Percentiles rank a stretch among this genome's conserved stretches.
Evolutionary conservation across 2,888 invertebrate species (phyloP).

Genomic region (Drosophila siamana): DNA sequence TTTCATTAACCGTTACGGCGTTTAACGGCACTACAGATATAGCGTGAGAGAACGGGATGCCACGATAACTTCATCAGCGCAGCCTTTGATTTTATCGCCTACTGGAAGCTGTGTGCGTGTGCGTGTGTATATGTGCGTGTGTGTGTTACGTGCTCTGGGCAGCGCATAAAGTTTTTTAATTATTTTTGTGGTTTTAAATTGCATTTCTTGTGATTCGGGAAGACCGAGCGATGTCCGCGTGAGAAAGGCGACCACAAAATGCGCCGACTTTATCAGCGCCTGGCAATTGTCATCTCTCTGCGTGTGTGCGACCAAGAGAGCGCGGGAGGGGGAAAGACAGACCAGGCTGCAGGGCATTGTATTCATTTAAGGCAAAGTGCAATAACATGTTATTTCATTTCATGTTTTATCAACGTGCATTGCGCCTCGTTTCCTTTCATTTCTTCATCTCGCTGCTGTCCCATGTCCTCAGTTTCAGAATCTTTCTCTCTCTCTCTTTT

Average conservation of each 20-base stretch:
- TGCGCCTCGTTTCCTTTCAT: slow-evolving; percentile 15
- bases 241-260: slow-evolving; percentile 58
- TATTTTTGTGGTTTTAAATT: slow-evolving; percentile 77
- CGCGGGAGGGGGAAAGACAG: neutral
- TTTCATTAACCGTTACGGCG: slow-evolving; percentile 65
- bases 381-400: slow-evolving; percentile 75
- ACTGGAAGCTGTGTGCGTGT: slow-evolving; percentile 3
- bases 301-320: neutral
- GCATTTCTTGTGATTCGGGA: slow-evolving; percentile 56
- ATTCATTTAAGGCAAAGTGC: slow-evolving; percentile 71
- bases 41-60: neutral
- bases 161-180: slow-evolving; percentile 72
- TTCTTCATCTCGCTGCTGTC: slow-evolving; percentile 4
- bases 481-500: neutral
- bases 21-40: slow-evolving; percentile 40
- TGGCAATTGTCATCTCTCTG: slow-evolving; percentile 53
- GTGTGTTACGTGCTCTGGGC: slow-evolving; percentile 16
- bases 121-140: neutral
- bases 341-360: slow-evolving; percentile 25
- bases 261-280: slow-evolving; percentile 67
- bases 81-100: slow-evolving; percentile 69
- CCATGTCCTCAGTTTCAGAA: neutral
- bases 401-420: slow-evolving; percentile 40
- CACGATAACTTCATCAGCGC: slow-evolving; percentile 47
- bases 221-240: slow-evolving; percentile 23